Percentiles rank a stretch among this genome's conserved stretches.
These are phyloP conservation scores for Tetheella fluctuosa DNA, from an alignment of 2,888 invertebrate species.

Conservation along the genomic window DNA sequence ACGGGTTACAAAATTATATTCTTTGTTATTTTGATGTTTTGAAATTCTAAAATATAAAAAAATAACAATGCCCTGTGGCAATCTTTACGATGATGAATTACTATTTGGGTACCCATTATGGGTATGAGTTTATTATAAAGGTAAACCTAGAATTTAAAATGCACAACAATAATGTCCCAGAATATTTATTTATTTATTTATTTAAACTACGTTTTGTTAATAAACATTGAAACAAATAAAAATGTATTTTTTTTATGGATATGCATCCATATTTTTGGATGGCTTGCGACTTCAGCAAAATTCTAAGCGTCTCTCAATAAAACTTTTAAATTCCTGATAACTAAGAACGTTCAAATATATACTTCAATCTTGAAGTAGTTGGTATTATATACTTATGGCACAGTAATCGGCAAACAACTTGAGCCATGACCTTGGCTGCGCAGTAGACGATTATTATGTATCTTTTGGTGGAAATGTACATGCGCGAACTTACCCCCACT, in stretches of 20 bases:
- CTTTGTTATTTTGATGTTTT: slow-evolving; percentile 10
- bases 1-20: slow-evolving; percentile 16
- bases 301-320: not conserved
- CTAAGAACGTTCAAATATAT: not conserved
- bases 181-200: no score
- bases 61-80: not conserved
- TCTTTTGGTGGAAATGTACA: no score
- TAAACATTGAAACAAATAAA: not conserved
- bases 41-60: not conserved
- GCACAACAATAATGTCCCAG: no score
- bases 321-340: not conserved
- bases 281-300: not conserved
- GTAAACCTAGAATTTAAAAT: no score
- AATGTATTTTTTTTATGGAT: not conserved
- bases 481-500: no score
- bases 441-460: no score
- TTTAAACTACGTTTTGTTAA: no score
- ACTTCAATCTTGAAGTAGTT: not conserved
- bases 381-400: no score
- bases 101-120: no score
- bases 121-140: no score
- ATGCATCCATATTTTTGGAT: not conserved
- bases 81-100: not conserved
- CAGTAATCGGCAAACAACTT: no score
- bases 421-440: no score